These are phyloP conservation scores for Drosophila kikkawai DNA, from an alignment of 1,140 invertebrate genomes.

Conservation along the genomic window DNA sequence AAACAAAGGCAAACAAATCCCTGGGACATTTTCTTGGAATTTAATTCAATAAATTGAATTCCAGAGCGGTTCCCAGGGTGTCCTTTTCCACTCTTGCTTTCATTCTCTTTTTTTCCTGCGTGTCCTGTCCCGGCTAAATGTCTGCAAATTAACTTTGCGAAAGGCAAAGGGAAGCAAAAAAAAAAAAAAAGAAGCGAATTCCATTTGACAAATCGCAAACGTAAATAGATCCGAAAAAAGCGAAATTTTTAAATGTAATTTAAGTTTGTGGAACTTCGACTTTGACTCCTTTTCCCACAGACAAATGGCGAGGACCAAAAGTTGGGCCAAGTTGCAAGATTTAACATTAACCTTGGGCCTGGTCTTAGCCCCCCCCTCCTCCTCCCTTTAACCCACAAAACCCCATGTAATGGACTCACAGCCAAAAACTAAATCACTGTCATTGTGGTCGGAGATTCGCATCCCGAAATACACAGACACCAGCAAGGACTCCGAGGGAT, in stretches of 20 bases:
- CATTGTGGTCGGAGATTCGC: slow-evolving; percentile 73
- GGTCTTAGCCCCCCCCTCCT: not conserved
- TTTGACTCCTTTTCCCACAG: slow-evolving; percentile 4
- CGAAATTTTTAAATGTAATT: slow-evolving; percentile 66
- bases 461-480: slow-evolving; percentile 37
- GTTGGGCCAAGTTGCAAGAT: slow-evolving; percentile 46
- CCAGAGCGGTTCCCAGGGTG: slow-evolving; percentile 30
- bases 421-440: slow-evolving; percentile 83
- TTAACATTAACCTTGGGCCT: slow-evolving; percentile 61
- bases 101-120: slow-evolving; percentile 19
- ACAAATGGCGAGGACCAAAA: slow-evolving; percentile 63
- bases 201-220: slow-evolving; percentile 64
- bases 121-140: slow-evolving; percentile 33
- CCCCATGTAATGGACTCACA: slow-evolving; percentile 70
- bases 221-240: slow-evolving; percentile 49
- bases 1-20: slow-evolving; percentile 56
- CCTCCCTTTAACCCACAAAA: slow-evolving; percentile 18
- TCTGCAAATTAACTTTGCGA: slow-evolving; percentile 67
- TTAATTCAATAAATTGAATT: slow-evolving; percentile 63
- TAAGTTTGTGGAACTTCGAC: slow-evolving; percentile 52
- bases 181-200: slow-evolving; percentile 42
- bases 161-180: slow-evolving; percentile 11
- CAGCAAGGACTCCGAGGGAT: slow-evolving; percentile 15
- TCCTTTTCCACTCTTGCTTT: slow-evolving; percentile 42
- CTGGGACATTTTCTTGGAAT: slow-evolving; percentile 43